Base-by-base conservation (phyloP, 2,888 invertebrate genomes). In the Eretmocerus hayati region DNA sequence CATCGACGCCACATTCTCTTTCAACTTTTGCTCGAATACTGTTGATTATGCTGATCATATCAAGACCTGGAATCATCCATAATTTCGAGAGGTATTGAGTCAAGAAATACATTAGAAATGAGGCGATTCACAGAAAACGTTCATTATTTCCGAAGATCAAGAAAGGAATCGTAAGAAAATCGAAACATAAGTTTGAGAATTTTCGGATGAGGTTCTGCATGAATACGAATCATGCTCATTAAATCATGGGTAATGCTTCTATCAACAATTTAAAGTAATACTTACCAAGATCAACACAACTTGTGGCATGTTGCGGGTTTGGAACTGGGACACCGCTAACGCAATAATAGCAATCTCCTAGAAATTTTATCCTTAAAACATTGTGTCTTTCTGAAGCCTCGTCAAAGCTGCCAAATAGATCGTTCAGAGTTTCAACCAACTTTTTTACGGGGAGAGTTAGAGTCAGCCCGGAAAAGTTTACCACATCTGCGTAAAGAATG, bases 261-360 rank as follows among this genome's bases (percentile, higher is more conserved):
- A 6, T 36, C 19, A 19, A 36, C 11, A 36, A n/a, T n/a, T 23
- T 18, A 32, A 33, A 35, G 38, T 15, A 31, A 19, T 32, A 37
- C 36, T 55, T 58, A 67, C 69, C 94, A 52, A 93, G 76, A 58
- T 88, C 85, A 0, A 94, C 90, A 67, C 91, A 91, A 67, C 90
- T 90, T 64, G 87, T 87, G 0, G 93, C 94, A 63, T 94, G 93
- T 49, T 85, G 80, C 2, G 78, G 75, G 53, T 81, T 85, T 0
- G 85, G 84, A 40, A 82, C 79, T 0, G 90, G 90, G 43, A 93
- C 79, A 0, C 94, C 93, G 32, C 89, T 86, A 2, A 92, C 90
- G 63, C 92, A 91, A 68, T 93, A 93, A 67, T 94, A 94, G 64
- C 93, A 94, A 63, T 94, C 94, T 0, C 94, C 94, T 52, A 94